Conservation (phyloP, 2,888 invertebrate species). For the Phalera bucephala region DNA sequence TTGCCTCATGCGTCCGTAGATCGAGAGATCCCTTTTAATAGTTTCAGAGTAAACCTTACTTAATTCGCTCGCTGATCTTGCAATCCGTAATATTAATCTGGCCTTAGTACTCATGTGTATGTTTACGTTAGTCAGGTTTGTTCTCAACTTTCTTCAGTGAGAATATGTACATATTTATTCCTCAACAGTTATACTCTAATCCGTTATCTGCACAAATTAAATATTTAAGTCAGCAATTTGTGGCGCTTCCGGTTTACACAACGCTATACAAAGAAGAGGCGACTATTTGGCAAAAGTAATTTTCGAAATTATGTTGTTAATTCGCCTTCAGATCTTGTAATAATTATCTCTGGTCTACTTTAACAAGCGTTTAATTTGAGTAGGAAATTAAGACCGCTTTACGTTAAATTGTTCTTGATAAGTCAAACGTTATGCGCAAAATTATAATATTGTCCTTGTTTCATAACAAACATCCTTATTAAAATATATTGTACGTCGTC, state of each 20-base stretch:
- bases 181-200: constrained; percentile 62
- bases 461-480: no score
- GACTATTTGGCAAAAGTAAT: constrained; percentile 70
- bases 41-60: constrained; percentile 66
- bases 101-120: constrained; percentile 46
- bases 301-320: constrained; percentile 75
- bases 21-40: constrained; percentile 72
- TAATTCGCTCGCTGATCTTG: constrained; percentile 71
- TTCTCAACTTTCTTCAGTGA: no score
- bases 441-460: no score
- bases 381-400: constrained; percentile 61
- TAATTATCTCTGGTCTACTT: constrained; percentile 73
- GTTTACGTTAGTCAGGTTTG: no score
- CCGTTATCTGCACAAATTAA: constrained; percentile 71
- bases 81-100: constrained; percentile 57
- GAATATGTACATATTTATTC: no score
- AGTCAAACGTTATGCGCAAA: constrained; percentile 46
- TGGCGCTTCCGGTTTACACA: constrained; percentile 64
- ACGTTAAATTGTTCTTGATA: constrained; percentile 52
- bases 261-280: constrained; percentile 58
- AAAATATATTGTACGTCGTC: no score
- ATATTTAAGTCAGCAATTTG: constrained; percentile 74
- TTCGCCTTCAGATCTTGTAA: constrained; percentile 70
- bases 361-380: constrained; percentile 72
- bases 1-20: constrained; percentile 53